Evolutionary conservation across 1,140 invertebrate genomes (phyloP).

Genomic region (Drosophila bocki): DNA sequence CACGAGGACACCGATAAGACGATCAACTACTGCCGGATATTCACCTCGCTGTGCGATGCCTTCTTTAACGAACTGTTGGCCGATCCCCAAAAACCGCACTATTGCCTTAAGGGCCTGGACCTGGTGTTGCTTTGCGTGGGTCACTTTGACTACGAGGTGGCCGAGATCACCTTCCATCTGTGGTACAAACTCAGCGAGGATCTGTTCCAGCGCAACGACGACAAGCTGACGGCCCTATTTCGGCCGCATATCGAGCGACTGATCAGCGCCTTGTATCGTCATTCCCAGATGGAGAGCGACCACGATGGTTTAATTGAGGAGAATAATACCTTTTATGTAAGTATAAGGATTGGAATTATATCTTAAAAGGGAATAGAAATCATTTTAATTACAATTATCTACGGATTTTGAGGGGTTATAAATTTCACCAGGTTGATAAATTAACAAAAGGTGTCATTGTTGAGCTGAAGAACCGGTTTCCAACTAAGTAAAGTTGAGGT

Average conservation of each 20-base stretch:
- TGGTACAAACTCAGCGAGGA: slow-evolving; percentile 98
- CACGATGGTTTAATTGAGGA: slow-evolving; percentile 96
- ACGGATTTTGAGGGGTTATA: neutral
- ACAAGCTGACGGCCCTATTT: slow-evolving; percentile 92
- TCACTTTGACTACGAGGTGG: slow-evolving; percentile 99
- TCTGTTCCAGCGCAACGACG: slow-evolving; percentile 94
- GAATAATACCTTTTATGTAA: slow-evolving; percentile 90
- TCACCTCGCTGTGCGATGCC: slow-evolving; percentile 97
- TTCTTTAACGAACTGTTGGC: slow-evolving; percentile 93
- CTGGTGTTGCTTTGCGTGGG: slow-evolving; percentile 96
- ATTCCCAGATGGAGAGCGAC: slow-evolving; percentile 96
- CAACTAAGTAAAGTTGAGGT: neutral
- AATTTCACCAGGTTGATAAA: slow-evolving; percentile 7
- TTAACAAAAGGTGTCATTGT: neutral
- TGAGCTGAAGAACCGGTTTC: neutral
- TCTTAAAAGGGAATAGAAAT: neutral
- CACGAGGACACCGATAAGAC: slow-evolving; percentile 96
- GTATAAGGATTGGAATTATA: slow-evolving; percentile 1
- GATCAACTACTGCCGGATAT: slow-evolving; percentile 97
- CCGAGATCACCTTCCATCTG: slow-evolving; percentile 98
- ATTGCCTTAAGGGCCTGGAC: slow-evolving; percentile 95
- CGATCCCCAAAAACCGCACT: slow-evolving; percentile 88
- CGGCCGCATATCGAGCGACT: slow-evolving; percentile 96
- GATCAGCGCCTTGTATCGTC: slow-evolving; percentile 92
- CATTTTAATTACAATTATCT: neutral